These are phyloP conservation scores for Colistium nudipinnis DNA, from an alignment of 2,113 vertebrate genomes.

Conservation along the genomic window DNA sequence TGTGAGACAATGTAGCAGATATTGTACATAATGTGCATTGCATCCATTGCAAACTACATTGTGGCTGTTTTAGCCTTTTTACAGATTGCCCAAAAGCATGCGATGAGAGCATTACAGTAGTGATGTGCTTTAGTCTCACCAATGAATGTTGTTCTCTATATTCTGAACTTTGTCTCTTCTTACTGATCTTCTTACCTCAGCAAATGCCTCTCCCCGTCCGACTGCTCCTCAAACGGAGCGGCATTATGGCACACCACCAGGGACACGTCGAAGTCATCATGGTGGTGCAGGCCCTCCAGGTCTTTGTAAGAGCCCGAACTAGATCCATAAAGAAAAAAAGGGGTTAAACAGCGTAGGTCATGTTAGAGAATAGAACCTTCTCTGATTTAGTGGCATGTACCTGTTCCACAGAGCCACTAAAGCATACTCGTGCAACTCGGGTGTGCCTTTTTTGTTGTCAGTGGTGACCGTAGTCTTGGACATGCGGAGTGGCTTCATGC, in stretches of 20 bases:
- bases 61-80: too few relatives aligned
- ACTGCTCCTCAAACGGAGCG: constrained; percentile 94
- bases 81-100: too few relatives aligned
- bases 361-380: not conserved
- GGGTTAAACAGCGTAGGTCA: not conserved
- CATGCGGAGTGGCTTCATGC: constrained; percentile 97
- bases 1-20: too few relatives aligned
- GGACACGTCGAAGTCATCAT: constrained; percentile 97
- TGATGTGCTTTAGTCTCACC: not conserved
- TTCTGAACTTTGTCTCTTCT: too few relatives aligned
- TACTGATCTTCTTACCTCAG: constrained; percentile 83
- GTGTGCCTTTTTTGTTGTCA: constrained; percentile 84
- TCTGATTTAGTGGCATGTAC: constrained; percentile 58
- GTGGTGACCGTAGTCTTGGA: constrained; percentile 78
- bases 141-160: not conserved
- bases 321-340: constrained; percentile 21
- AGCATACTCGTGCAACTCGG: constrained; percentile 92
- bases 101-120: not conserved
- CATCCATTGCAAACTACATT: too few relatives aligned
- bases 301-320: constrained; percentile 97
- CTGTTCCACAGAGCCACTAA: constrained; percentile 97
- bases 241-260: constrained; percentile 95
- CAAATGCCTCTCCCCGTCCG: constrained; percentile 91
- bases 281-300: constrained; percentile 92
- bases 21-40: too few relatives aligned